Conservation (phyloP, 2,113 vertebrate species). For the Myotis brandtii region DNA sequence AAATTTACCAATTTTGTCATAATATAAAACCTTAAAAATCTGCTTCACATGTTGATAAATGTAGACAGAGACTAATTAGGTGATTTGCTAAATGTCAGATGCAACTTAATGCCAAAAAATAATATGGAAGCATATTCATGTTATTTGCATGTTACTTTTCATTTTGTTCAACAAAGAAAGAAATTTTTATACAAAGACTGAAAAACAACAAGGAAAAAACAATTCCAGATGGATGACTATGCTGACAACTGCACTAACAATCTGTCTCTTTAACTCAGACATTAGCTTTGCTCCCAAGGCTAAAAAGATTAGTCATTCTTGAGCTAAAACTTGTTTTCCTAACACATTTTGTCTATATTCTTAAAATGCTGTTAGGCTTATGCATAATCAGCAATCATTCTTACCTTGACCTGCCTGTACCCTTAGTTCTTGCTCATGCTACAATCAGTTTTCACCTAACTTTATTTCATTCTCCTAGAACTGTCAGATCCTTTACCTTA, state of each 20-base stretch:
- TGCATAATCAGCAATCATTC: slow-evolving; percentile 47
- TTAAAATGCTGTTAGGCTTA: not conserved
- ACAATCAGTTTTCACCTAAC: not conserved
- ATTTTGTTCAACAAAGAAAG: slow-evolving; percentile 47
- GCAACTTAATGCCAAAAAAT: not conserved
- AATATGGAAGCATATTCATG: not conserved
- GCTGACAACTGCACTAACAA: slow-evolving; percentile 19
- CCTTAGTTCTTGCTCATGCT: slow-evolving; percentile 12
- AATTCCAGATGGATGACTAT: slow-evolving; percentile 61
- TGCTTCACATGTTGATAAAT: not conserved
- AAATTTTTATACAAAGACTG: not conserved
- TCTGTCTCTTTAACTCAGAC: slow-evolving; percentile 67
- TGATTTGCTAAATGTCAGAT: slow-evolving; percentile 30
- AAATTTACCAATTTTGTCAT: slow-evolving; percentile 7
- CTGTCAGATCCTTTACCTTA: not conserved
- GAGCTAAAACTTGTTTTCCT: slow-evolving; percentile 53
- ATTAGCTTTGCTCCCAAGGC: slow-evolving; percentile 48
- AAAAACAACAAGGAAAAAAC: slow-evolving; percentile 38
- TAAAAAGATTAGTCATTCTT: slow-evolving; percentile 67
- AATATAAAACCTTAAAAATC: not conserved
- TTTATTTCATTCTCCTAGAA: not conserved
- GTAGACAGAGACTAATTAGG: not conserved
- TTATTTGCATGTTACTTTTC: slow-evolving; percentile 34
- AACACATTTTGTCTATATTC: slow-evolving; percentile 43
- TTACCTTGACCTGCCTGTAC: not conserved